Evolutionary conservation across 2,113 vertebrate genomes (phyloP).

Genomic region (Lynx canadensis): DNA sequence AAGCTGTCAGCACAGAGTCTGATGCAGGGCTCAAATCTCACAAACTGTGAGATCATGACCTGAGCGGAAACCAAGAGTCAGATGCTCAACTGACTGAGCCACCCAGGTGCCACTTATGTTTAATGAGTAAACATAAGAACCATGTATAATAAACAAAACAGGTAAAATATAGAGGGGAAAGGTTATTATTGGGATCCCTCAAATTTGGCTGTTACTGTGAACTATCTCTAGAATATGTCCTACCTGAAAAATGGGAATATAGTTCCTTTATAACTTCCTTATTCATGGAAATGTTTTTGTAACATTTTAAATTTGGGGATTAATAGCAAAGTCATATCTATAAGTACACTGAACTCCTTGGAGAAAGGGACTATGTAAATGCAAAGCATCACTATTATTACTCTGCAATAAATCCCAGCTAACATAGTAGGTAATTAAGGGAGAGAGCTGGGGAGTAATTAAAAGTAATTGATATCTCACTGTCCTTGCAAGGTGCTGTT

Average conservation of each 20-base stretch:
- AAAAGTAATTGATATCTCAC: constrained; percentile 66
- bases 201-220: neutral
- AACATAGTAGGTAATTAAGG: constrained; percentile 48
- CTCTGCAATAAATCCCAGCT: constrained; percentile 58
- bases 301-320: constrained; percentile 31
- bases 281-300: neutral
- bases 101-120: neutral
- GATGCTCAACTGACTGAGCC: too few species aligned
- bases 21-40: too few species aligned
- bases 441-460: constrained; percentile 63
- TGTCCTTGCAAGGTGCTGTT: constrained; percentile 52
- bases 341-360: neutral
- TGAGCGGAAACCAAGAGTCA: too few species aligned
- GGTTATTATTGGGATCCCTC: neutral
- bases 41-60: too few species aligned
- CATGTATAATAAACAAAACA: neutral
- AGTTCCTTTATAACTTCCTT: neutral
- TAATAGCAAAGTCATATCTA: neutral
- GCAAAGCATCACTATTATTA: constrained; percentile 35
- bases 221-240: neutral
- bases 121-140: neutral
- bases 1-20: too few species aligned
- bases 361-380: constrained; percentile 31
- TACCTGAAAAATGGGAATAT: constrained; percentile 21
- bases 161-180: neutral